A percentile compares a stretch with the other conserved stretches of the same genome.
Evolutionary conservation across 2,797 vertebrate genomes (phyloP).

Genomic region (Adelosebastes latens): DNA sequence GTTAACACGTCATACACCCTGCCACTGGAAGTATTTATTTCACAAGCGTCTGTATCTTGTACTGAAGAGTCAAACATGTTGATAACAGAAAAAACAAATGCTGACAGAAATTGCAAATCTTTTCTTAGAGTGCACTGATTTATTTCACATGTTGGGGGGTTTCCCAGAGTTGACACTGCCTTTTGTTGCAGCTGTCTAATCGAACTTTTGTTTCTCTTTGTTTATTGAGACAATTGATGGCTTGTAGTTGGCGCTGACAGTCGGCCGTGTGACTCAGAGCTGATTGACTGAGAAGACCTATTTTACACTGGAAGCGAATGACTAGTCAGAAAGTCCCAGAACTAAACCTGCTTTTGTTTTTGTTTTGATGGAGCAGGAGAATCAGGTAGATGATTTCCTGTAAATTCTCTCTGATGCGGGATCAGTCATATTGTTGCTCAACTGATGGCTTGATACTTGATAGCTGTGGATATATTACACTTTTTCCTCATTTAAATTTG

Average conservation of each 20-base stretch:
- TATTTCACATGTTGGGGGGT: not conserved
- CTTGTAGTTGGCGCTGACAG: constrained; percentile 14
- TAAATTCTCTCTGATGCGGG: not conserved
- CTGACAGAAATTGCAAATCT: not conserved
- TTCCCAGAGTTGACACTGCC: not conserved
- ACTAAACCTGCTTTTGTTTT: not conserved
- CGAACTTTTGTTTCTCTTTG: constrained; percentile 27
- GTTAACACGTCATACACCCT: not conserved
- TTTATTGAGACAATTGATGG: constrained; percentile 21
- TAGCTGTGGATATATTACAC: not conserved
- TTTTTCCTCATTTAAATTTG: constrained; percentile 2
- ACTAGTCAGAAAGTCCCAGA: constrained; percentile 2
- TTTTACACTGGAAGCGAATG: not conserved
- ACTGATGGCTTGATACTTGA: not conserved
- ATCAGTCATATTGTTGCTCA: constrained; percentile 5
- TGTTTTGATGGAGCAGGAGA: not conserved
- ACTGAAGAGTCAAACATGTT: not conserved
- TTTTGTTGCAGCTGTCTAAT: constrained; percentile 12
- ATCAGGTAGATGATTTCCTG: constrained; percentile 6
- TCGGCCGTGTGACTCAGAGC: constrained; percentile 31
- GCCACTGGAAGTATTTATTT: not conserved
- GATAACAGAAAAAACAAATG: not conserved
- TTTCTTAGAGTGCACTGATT: not conserved
- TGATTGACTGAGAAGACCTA: constrained; percentile 6
- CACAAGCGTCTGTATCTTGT: not conserved